Evolutionary conservation across 2,113 vertebrate genomes (phyloP).

Genomic region (Nerophis ophidion): DNA sequence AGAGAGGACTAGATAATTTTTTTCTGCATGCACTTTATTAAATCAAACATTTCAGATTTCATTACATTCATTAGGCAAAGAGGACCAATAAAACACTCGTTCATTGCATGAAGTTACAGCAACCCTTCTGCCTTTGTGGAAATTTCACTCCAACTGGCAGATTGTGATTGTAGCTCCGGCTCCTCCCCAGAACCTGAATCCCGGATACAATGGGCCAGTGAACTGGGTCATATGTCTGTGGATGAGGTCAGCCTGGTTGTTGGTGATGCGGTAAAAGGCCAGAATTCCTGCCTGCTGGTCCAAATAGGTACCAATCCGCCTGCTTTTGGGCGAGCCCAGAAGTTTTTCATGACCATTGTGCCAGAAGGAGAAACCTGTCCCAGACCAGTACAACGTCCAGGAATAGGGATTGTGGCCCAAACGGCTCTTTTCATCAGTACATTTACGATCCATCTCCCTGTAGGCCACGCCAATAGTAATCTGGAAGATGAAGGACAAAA

Average conservation of each 20-base stretch:
- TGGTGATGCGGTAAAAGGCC: conserved; percentile 63
- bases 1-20: not conserved
- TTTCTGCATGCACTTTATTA: not conserved
- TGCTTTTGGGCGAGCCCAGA: conserved; percentile 57
- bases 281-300: conserved; percentile 68
- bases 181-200: conserved; percentile 71
- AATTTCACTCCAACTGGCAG: conserved; percentile 55
- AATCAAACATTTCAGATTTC: too few species aligned
- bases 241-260: conserved; percentile 61
- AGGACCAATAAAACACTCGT: not conserved
- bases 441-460: conserved; percentile 58
- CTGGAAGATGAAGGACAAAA: conserved; percentile 25
- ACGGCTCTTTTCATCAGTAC: conserved; percentile 54
- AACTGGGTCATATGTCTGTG: conserved; percentile 58
- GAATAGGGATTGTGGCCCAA: conserved; percentile 71
- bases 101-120: not conserved
- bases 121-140: not conserved
- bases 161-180: conserved; percentile 51
- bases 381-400: conserved; percentile 74
- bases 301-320: conserved; percentile 65
- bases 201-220: conserved; percentile 59
- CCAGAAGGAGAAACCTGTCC: conserved; percentile 67
- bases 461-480: conserved; percentile 67
- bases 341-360: conserved; percentile 58
- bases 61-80: not conserved